Evolutionary conservation across 2,888 invertebrate genomes (phyloP).

Genomic region (Drosophila paramelanica): DNA sequence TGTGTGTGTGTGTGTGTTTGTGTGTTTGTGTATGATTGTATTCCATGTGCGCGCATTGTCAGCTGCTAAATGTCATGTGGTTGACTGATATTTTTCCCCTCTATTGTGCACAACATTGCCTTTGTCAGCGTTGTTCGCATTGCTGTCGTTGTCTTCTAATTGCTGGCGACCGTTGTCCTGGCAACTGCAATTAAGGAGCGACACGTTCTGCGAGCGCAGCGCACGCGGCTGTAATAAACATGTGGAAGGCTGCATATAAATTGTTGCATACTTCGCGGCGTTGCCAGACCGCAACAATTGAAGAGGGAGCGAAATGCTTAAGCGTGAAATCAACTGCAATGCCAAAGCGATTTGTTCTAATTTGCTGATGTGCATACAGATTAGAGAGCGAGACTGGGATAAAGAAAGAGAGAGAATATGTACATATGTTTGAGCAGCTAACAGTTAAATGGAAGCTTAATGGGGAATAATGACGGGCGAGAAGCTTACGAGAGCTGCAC

Average conservation of each 20-base stretch:
- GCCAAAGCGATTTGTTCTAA: conserved; percentile 67
- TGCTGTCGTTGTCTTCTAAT: conserved; percentile 56
- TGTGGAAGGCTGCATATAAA: conserved; percentile 60
- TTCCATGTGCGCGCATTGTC: conserved; percentile 32
- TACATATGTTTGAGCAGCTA: conserved; percentile 10
- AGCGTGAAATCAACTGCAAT: conserved; percentile 70
- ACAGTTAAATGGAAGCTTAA: conserved; percentile 30
- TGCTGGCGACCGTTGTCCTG: conserved; percentile 54
- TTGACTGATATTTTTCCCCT: conserved; percentile 49
- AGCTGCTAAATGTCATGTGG: conserved; percentile 65
- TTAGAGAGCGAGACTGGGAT: conserved; percentile 28
- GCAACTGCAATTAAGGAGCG: conserved; percentile 67
- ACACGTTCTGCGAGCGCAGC: conserved; percentile 58
- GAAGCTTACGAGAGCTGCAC: conserved; percentile 13
- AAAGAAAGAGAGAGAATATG: background rate
- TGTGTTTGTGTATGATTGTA: conserved; percentile 5
- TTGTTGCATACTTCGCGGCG: conserved; percentile 50
- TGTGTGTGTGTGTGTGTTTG: conserved; percentile 9
- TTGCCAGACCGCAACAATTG: conserved; percentile 9
- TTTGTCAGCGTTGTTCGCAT: conserved; percentile 21
- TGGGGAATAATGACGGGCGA: conserved; percentile 7
- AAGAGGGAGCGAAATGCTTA: conserved; percentile 47
- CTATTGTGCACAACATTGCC: conserved; percentile 31
- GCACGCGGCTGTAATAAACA: conserved; percentile 69
- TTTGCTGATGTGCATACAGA: conserved; percentile 73